A percentile compares a stretch with the other conserved stretches of the same genome.
phyloP scores from a whole-genome alignment of 1,140 invertebrate species.

The Brachionus koreanus region DNA sequence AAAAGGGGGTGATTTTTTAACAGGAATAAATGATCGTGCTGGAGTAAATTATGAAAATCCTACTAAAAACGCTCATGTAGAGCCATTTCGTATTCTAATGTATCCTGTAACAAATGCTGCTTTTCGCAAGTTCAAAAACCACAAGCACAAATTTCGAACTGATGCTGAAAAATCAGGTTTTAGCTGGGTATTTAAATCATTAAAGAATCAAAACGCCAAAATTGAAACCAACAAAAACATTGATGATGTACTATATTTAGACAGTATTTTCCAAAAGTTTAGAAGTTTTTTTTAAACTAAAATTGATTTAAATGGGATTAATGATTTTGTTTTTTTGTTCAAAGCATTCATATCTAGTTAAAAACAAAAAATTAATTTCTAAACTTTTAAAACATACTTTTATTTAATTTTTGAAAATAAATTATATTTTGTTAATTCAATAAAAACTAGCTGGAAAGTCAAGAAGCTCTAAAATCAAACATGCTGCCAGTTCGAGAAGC shows the following conservation, averaged over 20 bases:
- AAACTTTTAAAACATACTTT: background rate
- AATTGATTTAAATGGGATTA: too few relatives aligned
- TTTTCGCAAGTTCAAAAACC: conserved; percentile 50
- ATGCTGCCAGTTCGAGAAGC: conserved; percentile 52
- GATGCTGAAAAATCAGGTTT: conserved; percentile 50
- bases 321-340: too few relatives aligned
- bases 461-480: conserved; percentile 44
- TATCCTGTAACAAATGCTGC: conserved; percentile 32
- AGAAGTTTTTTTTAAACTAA: too few relatives aligned
- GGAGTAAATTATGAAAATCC: conserved; percentile 52
- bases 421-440: background rate
- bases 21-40: conserved; percentile 52
- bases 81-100: conserved; percentile 47
- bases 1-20: conserved; percentile 48
- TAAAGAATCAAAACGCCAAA: conserved; percentile 46
- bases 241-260: conserved; percentile 35
- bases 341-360: too few relatives aligned
- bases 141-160: conserved; percentile 49
- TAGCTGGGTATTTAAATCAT: conserved; percentile 51
- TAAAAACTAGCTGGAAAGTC: background rate
- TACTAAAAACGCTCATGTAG: conserved; percentile 47
- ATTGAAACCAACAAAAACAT: conserved; percentile 45
- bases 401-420: background rate
- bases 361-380: too few relatives aligned
- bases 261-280: background rate